These are phyloP conservation scores for Chrysolina americana DNA, from an alignment of 2,888 invertebrate species.

Conservation along the genomic window DNA sequence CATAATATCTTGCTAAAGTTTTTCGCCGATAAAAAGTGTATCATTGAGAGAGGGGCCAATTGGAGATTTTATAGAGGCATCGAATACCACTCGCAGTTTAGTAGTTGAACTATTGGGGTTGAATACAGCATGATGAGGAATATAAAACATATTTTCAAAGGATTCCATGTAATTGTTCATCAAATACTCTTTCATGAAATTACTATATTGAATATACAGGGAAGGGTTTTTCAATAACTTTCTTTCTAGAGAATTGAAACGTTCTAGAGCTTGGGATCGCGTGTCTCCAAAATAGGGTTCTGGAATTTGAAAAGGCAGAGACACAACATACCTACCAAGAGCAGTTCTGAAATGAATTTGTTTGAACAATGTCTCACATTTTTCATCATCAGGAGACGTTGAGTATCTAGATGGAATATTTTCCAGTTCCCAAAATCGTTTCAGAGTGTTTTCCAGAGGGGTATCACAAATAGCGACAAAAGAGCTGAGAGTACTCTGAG, in stretches of 20 bases:
- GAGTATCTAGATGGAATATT: neutral
- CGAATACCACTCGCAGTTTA: slow-evolving; percentile 20
- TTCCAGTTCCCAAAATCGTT: neutral
- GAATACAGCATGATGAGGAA: slow-evolving; percentile 17
- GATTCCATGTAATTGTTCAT: slow-evolving; percentile 10
- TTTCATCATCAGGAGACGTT: neutral
- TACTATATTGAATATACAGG: slow-evolving; percentile 3
- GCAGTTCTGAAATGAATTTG: neutral
- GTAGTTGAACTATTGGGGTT: slow-evolving; percentile 23
- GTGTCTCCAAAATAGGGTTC: slow-evolving; percentile 6
- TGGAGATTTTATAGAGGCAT: slow-evolving; percentile 24
- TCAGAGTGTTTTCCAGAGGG: neutral
- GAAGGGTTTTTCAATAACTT: slow-evolving; percentile 7
- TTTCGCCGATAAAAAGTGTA: neutral
- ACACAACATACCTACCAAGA: slow-evolving; percentile 1
- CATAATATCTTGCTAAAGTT: slow-evolving; percentile 25
- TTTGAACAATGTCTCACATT: slow-evolving; percentile 3
- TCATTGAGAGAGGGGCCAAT: slow-evolving; percentile 22
- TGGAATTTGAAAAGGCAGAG: neutral
- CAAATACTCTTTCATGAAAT: slow-evolving; percentile 17
- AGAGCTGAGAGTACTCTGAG: neutral
- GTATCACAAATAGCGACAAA: neutral
- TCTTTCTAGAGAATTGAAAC: neutral
- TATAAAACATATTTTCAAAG: slow-evolving; percentile 9
- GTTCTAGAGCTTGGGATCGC: neutral